Evolutionary conservation across 2,797 vertebrate genomes (phyloP), one percentile per base, ranked within the genome.

Genomic region (Tamandua tetradactyla): DNA sequence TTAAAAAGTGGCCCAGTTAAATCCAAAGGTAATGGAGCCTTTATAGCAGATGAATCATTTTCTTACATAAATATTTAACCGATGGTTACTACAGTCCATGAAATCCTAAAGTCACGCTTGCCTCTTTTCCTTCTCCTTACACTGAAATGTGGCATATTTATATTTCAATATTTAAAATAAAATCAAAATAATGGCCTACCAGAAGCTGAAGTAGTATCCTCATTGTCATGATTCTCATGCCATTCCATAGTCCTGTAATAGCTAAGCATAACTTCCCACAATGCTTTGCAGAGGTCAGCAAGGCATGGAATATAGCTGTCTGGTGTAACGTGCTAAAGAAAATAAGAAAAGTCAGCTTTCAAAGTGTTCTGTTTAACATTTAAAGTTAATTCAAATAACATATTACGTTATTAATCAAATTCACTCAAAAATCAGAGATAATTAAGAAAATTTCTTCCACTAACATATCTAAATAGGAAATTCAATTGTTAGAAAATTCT

Each of bases 221-320:
- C 98, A 95, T 98, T 98, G 97, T 99, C 99, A 11, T 99, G 98
- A 94, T 98, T 98, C 91, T 99, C 99, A 2, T 99, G 99, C 99
- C 99, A 99, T 97, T 99, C 99, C 99, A 99, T 99, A 0, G 99
- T 99, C 78, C 98, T 98, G 96, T 99, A 99, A 97, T 99, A 99
- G 97, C 99, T 99, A 75, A 99, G 98, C 99, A 99, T 99, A 93
- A 99, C 99, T 97, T 99, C 99, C 99, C 99, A 99, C 78, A 99
- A 98, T 90, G 99, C 99, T 98, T 99, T 99, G 98, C 99, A 99
- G 49, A 99, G 98, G 97, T 99, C 99, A 7, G 99, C 99, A 97
- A 99, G 98, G 98, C 99, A 99, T 7, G 99, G 99, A 95, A 99
- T 99, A 98, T 99, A 99, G 98, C 99, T 99, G 98, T 99, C 99